Percentiles rank a stretch among this genome's conserved stretches.
These are phyloP conservation scores for Eurytoma californica DNA, from an alignment of 2,888 invertebrate genomes.

Conservation along the genomic window DNA sequence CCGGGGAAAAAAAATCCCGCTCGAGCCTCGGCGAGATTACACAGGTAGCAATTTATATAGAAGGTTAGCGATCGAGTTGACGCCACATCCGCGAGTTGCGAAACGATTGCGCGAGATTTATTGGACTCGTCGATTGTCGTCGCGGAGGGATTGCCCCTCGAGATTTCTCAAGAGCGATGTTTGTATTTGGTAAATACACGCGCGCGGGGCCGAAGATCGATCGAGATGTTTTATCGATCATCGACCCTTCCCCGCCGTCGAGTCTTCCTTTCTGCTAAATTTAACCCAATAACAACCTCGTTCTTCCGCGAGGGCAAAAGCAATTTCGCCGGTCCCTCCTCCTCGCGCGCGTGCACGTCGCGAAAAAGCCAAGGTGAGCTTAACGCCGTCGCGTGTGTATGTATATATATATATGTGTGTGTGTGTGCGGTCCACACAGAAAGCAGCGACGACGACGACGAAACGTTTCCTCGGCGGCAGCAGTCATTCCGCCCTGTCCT, in stretches of 20 bases:
- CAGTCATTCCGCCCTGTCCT: constrained; percentile 16
- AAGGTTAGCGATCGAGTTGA: constrained; percentile 9
- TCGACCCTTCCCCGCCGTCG: constrained; percentile 7
- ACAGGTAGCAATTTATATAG: constrained; percentile 9
- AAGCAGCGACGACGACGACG: background rate
- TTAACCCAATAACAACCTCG: constrained; percentile 44
- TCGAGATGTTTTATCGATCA: constrained; percentile 39
- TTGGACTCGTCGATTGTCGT: constrained; percentile 10
- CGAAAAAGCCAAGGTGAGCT: no score
- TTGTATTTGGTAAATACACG: constrained; percentile 30
- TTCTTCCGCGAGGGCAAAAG: constrained; percentile 28
- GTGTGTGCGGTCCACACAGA: no score
- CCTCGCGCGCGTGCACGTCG: no score
- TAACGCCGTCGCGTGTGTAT: no score
- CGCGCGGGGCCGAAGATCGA: constrained; percentile 10
- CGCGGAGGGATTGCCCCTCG: constrained; percentile 5
- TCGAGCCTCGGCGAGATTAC: background rate
- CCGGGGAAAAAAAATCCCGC: background rate
- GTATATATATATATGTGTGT: no score
- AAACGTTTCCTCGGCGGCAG: background rate
- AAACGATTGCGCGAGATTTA: constrained; percentile 24
- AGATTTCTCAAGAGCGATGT: constrained; percentile 34
- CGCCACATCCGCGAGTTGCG: constrained; percentile 10
- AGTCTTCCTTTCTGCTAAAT: constrained; percentile 32
- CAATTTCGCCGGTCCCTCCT: constrained; percentile 24